Percentiles rank a stretch among this genome's conserved stretches.
phyloP scores from a whole-genome alignment of 2,113 vertebrate genomes.

The Dasyurus viverrinus region DNA sequence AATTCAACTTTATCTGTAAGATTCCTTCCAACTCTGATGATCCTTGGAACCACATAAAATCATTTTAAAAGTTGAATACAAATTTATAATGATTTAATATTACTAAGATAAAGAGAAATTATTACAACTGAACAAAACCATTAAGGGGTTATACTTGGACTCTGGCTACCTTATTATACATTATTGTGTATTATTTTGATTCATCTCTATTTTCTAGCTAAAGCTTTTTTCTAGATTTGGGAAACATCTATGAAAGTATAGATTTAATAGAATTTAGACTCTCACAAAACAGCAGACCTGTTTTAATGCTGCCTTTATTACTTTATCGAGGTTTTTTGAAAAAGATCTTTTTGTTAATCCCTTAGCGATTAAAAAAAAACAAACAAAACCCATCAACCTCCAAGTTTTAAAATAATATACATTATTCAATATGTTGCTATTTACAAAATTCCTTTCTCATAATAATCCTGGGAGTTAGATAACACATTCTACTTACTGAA shows the following conservation, averaged over 20 bases:
- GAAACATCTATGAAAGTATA: neutral
- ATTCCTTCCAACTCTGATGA: neutral
- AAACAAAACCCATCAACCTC: neutral
- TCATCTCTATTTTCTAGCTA: neutral
- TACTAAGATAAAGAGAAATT: neutral
- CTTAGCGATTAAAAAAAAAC: neutral
- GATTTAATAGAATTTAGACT: neutral
- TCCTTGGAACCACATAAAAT: neutral
- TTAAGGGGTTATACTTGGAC: neutral
- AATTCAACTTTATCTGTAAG: neutral
- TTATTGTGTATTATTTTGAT: neutral
- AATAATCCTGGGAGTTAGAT: fast-evolving
- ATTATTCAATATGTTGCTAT: neutral
- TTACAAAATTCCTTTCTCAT: neutral
- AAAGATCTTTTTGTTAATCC: neutral
- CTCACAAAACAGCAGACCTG: neutral
- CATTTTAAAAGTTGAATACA: fast-evolving
- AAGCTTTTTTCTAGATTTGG: neutral
- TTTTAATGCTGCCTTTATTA: neutral
- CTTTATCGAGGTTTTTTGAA: neutral
- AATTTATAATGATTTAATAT: neutral
- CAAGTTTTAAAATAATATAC: neutral
- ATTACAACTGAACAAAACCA: neutral
- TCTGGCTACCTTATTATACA: neutral
- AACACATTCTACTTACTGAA: fast-evolving